Conservation (phyloP, 2,113 vertebrate genomes). For the Lichenostomus cassidix region DNA sequence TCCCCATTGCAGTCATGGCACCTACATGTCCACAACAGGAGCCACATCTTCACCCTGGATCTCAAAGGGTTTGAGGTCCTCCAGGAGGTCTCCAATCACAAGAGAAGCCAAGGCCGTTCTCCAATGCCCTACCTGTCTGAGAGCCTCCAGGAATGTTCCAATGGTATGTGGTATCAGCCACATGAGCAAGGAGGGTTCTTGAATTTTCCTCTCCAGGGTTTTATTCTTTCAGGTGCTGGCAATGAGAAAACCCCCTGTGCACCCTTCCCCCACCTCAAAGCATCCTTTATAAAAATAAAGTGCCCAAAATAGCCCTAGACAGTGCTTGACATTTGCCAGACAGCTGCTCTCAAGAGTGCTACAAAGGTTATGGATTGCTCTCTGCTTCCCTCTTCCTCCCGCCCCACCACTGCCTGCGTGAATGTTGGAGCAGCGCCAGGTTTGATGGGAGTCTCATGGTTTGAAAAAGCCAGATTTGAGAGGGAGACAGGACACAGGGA, state of each 20-base stretch:
- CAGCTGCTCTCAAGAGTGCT: slow-evolving; percentile 67
- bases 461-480: background rate
- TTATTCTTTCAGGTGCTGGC: slow-evolving; percentile 36
- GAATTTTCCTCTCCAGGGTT: background rate
- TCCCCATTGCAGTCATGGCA: background rate
- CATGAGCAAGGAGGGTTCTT: background rate
- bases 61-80: background rate
- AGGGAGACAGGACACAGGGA: background rate
- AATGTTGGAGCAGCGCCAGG: slow-evolving; percentile 38
- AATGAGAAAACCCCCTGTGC: background rate
- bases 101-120: background rate
- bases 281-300: slow-evolving; percentile 65
- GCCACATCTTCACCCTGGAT: background rate
- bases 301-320: slow-evolving; percentile 69
- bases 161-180: fast-evolving
- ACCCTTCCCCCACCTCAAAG: slow-evolving; percentile 17
- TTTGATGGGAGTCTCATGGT: background rate
- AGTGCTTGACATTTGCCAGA: slow-evolving; percentile 68
- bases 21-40: background rate
- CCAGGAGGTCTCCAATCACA: background rate
- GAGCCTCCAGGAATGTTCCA: background rate
- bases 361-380: slow-evolving; percentile 58
- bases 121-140: background rate
- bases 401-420: background rate
- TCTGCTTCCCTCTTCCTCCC: slow-evolving; percentile 22